Evolutionary conservation across 1,140 invertebrate genomes (phyloP).

Genomic region (Brachionus sp.): DNA sequence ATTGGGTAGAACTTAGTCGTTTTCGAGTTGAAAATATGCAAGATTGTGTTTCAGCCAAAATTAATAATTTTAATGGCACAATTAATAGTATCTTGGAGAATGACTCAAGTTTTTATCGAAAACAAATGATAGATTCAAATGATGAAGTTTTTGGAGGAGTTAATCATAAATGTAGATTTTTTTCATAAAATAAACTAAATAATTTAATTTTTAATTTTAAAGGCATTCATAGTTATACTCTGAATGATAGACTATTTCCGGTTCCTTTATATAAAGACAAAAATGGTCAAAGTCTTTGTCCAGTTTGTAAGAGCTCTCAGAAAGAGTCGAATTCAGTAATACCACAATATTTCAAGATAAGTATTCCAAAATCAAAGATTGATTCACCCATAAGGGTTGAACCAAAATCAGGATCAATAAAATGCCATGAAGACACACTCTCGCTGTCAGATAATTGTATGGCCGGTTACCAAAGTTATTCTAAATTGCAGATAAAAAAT

Average conservation of each 20-base stretch:
- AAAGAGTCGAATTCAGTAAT: background rate
- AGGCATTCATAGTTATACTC: constrained; percentile 32
- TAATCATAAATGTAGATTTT: constrained; percentile 26
- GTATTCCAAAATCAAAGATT: constrained; percentile 37
- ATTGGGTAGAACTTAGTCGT: constrained; percentile 13
- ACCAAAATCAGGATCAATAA: background rate
- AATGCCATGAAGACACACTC: background rate
- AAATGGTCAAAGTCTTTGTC: constrained; percentile 39
- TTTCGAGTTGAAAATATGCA: background rate
- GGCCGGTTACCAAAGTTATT: background rate
- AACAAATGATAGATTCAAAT: background rate
- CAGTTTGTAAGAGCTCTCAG: constrained; percentile 28
- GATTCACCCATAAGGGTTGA: background rate
- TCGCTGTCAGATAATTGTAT: constrained; percentile 14
- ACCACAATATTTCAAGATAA: constrained; percentile 36
- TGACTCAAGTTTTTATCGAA: background rate
- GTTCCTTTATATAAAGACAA: constrained; percentile 23
- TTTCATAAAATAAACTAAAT: background rate
- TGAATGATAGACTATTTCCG: constrained; percentile 38
- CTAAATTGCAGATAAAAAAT: background rate
- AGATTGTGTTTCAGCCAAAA: constrained; percentile 37
- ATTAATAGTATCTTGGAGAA: constrained; percentile 3
- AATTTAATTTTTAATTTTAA: background rate
- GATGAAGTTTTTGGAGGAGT: background rate
- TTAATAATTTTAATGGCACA: constrained; percentile 2